Base-by-base conservation (phyloP, 2,113 vertebrate genomes). In the Nerophis ophidion region DNA sequence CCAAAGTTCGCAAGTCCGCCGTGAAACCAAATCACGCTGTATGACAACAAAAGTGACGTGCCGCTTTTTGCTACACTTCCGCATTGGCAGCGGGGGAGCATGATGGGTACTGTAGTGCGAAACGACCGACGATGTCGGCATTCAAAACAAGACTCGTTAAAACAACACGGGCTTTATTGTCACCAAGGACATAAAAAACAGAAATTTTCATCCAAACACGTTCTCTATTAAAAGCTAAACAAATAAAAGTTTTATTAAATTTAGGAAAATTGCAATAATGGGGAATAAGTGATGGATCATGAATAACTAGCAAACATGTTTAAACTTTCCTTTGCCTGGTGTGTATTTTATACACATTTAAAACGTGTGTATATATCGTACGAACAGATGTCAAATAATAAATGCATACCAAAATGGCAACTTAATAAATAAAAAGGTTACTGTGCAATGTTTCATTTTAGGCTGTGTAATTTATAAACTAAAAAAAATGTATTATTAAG, bases 391-490 rank as follows among this genome's bases (percentile, higher is more conserved):
- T 86, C 84, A 80, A 76, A 87, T 85, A 85, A 84, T 85, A 87
- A 86, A 88, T 86, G 81, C 77, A 79, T 78, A 84, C 84, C 66
- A 81, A 84, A 84, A 88, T 81, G 74, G 80, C 76, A 85, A 79
- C 62, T 80, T 86, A 86, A 90, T 90, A 91, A 90, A 91, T 89
- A 87, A 88, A 56, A 86, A 87, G 72, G 74, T 85, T 84, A 84
- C 74, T 87, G 84, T 87, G 85, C 84, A 87, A 84, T 84, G 77
- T 86, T 71, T 85, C 48, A 62, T 81, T 82, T 81, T 78, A 79
- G 79, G 82, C 80, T 85, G 82, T 85, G 82, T 84, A 86, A 81
- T 82, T 63, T 75, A 88, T 71, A 80, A 81, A 82, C 64, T 80
- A 54, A 70, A 59, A 60, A 79, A 77, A 74, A 76, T 63, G 12